Base-by-base conservation (phyloP, 2,888 invertebrate genomes). In the Drosophila mulleri region DNA sequence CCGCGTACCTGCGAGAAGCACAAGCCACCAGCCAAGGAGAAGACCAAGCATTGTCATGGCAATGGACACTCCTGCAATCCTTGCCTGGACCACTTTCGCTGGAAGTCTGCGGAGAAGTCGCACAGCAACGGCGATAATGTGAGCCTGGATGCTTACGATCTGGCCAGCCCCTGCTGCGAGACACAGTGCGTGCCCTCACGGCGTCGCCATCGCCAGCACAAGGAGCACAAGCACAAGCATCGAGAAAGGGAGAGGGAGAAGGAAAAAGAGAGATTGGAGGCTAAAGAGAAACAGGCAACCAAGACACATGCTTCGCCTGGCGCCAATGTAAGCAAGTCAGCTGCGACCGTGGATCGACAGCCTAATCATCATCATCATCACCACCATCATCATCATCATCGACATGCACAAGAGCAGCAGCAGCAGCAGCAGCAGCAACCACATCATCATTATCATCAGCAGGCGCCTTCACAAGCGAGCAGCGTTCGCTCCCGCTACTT, bases 111-210 rank as follows among this genome's bases (percentile, higher is more conserved):
- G 1, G 92, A 92, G 16, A 94, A 94, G 65, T 69, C 91, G 0
- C 71, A 75, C 45, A 77, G 94, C 81, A 83, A 78, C 50, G 89
- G 83, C 2, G 97, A 96, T 82, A 96, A 96, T 67, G 96, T 96
- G 52, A 97, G 97, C 86, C 93, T 97, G 61, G 97, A 97, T 91
- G 97, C 97, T 5, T 97, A 97, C 82, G 97, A 97, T 91, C 93
- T 97, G 56, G 97, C 97, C 0, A 96, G 97, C 90, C 96, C 97
- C 0, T 97, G 97, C 90, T 97, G 97, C 91, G 96, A 97, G 91
- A 96, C 97, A 0, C 96, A 97, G 81, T 97, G 97, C 90, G 96
- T 97, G 56, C 97, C 97, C 5, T 95, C 95, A 62, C 91, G 94
- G 20, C 89, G 94, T 42, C 91, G 94, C 29, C 93, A 94, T 44